Evolutionary conservation across 2,113 vertebrate genomes (phyloP).

Genomic region (Rhinolophus sinicus): DNA sequence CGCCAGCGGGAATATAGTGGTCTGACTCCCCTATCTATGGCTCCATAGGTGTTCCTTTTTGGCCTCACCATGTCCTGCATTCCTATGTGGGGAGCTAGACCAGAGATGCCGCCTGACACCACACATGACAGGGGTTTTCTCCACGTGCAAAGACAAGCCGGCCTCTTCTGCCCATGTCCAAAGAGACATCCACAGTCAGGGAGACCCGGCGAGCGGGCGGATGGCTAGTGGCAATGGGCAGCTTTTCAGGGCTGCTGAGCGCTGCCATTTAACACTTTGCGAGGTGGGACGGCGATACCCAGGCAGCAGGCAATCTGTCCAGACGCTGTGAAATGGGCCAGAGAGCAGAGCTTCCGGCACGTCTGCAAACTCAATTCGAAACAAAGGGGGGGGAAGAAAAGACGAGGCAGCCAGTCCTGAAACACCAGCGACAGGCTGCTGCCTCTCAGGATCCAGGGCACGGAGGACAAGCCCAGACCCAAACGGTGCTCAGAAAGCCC

Average conservation of each 20-base stretch:
- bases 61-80: too few relatives aligned
- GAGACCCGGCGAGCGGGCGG: rapidly evolving
- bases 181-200: neutral
- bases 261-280: neutral
- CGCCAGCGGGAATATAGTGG: too few relatives aligned
- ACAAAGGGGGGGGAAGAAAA: neutral
- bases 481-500: neutral
- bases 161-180: neutral
- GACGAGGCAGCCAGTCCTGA: rapidly evolving
- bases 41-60: too few relatives aligned
- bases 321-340: rapidly evolving
- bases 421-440: neutral
- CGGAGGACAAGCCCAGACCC: too few relatives aligned
- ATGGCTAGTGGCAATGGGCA: neutral
- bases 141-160: neutral
- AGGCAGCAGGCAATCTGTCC: rapidly evolving
- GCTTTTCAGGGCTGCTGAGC: rapidly evolving
- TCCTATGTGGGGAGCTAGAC: too few relatives aligned
- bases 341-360: neutral
- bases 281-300: rapidly evolving
- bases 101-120: too few relatives aligned
- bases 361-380: neutral
- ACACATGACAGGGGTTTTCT: neutral
- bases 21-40: too few relatives aligned
- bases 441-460: neutral